Evolutionary conservation across 2,113 vertebrate species (phyloP).

Genomic region (Oncorhynchus nerka): DNA sequence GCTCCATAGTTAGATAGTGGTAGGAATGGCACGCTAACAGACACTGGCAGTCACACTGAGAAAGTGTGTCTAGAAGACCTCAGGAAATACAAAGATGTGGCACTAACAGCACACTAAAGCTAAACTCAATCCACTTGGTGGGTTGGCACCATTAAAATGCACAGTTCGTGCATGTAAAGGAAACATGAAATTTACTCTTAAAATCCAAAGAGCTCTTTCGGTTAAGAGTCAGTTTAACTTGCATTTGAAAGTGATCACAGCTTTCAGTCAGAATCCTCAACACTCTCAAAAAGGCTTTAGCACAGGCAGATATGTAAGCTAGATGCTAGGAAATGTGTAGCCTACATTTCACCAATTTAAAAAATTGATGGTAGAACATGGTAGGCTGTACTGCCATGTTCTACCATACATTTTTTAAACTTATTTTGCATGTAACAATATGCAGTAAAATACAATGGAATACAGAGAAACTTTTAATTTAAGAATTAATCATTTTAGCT

Average conservation of each 20-base stretch:
- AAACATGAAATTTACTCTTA: not conserved
- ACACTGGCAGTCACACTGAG: not conserved
- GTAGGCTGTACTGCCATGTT: no score
- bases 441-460: no score
- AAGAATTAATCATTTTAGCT: no score
- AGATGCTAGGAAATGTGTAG: no score
- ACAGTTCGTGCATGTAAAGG: not conserved
- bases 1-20: slow-evolving; percentile 4
- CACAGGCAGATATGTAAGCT: no score
- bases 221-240: not conserved
- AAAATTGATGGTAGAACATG: no score
- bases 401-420: no score
- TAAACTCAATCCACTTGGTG: slow-evolving; percentile 1
- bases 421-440: no score
- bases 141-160: not conserved
- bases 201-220: not conserved
- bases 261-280: no score
- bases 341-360: no score
- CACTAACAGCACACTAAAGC: not conserved
- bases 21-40: not conserved
- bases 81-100: slow-evolving; percentile 15
- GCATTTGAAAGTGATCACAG: slow-evolving; percentile 10
- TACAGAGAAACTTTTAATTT: no score
- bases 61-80: not conserved
- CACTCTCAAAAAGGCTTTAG: no score